Conservation (phyloP, 2,888 invertebrate genomes). For the Chaetoderma sp. region DNA sequence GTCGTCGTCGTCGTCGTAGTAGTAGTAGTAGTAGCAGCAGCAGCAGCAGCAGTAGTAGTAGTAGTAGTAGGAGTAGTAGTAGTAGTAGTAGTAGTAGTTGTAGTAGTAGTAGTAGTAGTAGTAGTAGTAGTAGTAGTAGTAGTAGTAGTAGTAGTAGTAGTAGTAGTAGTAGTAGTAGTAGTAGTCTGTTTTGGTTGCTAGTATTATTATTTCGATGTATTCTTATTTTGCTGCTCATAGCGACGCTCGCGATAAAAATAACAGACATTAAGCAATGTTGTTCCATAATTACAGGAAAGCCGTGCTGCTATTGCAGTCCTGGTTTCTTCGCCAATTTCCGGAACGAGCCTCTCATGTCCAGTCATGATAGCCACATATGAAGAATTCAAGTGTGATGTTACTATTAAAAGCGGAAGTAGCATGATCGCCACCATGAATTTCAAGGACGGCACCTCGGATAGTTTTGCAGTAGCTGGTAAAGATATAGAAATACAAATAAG, state of each 20-base stretch:
- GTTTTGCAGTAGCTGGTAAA: slow-evolving; percentile 53
- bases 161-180: slow-evolving; percentile 18
- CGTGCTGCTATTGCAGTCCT: slow-evolving; percentile 46
- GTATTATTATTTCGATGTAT: too few relatives aligned
- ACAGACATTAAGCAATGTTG: too few relatives aligned
- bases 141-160: slow-evolving; percentile 20
- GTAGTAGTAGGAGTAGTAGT: too few relatives aligned
- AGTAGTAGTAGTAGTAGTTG: slow-evolving; percentile 10
- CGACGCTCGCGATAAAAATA: too few relatives aligned
- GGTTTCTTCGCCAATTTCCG: slow-evolving; percentile 48
- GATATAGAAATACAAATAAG: too few relatives aligned
- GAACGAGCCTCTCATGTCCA: slow-evolving; percentile 53
- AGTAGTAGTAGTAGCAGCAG: too few relatives aligned
- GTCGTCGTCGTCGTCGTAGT: too few relatives aligned
- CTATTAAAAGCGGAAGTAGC: slow-evolving; percentile 53
- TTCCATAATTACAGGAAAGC: slow-evolving; percentile 34
- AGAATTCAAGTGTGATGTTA: slow-evolving; percentile 51
- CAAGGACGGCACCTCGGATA: slow-evolving; percentile 40
- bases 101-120: slow-evolving; percentile 8
- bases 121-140: slow-evolving; percentile 13
- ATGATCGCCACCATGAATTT: slow-evolving; percentile 46
- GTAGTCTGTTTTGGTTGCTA: too few relatives aligned
- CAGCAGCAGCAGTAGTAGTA: not conserved
- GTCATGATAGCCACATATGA: slow-evolving; percentile 54
- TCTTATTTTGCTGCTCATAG: too few relatives aligned